Evolutionary conservation across 1,140 invertebrate genomes (phyloP), one percentile per base, ranked within the genome.

Genomic region (Physella acuta): DNA sequence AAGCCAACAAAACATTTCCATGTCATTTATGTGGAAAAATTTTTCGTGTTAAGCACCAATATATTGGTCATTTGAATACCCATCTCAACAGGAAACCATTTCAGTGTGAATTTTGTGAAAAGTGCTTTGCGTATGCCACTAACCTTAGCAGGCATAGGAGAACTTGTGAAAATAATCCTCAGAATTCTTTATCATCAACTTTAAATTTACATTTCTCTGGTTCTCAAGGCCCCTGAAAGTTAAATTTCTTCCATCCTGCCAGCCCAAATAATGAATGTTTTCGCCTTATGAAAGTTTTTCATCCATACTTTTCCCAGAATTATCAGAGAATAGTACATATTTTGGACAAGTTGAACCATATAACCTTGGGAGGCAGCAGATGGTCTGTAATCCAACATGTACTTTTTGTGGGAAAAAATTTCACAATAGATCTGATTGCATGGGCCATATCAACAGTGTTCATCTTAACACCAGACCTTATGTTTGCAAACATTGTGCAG

Each of bases 101-200:
- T 53, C 26, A 30, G 8, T 73, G 71, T 70, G 68, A 73, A 62
- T 66, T 60, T 3, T 73, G 71, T 70, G 62, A 70, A 17, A 69
- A 70, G 30, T 66, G 67, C 8, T 73, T 73, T 70, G 71, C 71
- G 17, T 73, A 73, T 67, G 66, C 71, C 26, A 73, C 71, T n/a
- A 73, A 73, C 53, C 44, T 73, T 37, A 66, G 67, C 2, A 37
- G 71, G 36, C 71, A 73, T 51, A 61, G 68, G 55, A 61, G 63
- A 33, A 66, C 71, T 14, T 73, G 71, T 59, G 66, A 67, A 66
- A 66, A 66, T 36, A 66, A 66, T 28, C 64, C 64, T 24, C 64
- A 66, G 14, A 66, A 66, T 56, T 26, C 24, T n/a, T 36, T 44
- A 55, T 64, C 62, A 33, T 44, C 49, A 51, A 11, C 39, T 31